Conservation (phyloP, 2,113 vertebrate species). For the Ceuthmochares aereus region DNA sequence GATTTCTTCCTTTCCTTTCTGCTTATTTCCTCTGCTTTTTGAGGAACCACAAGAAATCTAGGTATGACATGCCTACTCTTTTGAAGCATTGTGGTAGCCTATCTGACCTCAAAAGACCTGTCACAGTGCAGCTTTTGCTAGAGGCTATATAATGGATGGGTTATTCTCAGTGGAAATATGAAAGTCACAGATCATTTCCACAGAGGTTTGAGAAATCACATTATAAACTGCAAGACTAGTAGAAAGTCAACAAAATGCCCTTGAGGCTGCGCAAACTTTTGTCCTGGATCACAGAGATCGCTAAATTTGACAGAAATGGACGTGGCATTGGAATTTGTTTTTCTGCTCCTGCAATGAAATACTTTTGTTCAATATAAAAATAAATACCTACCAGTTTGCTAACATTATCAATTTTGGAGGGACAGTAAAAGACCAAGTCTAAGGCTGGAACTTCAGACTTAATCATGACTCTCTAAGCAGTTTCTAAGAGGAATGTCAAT, state of each 20-base stretch:
- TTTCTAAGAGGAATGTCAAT: not conserved
- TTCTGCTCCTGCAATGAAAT: not conserved
- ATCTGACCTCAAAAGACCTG: conserved; percentile 14
- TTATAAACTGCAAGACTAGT: not conserved
- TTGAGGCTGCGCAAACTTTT: not conserved
- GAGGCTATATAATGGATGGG: conserved; percentile 2
- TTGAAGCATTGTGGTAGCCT: conserved; percentile 2
- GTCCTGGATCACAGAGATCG: not conserved
- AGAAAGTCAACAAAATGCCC: not conserved
- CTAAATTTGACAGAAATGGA: not conserved
- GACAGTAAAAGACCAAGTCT: not conserved
- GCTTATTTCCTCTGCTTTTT: not conserved
- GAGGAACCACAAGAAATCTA: not conserved
- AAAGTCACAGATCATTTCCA: conserved; percentile 20
- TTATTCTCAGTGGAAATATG: conserved; percentile 21
- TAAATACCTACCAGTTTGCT: not conserved
- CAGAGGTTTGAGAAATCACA: not conserved
- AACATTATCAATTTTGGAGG: not conserved
- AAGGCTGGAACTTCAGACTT: not conserved
- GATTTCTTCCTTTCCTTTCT: not conserved
- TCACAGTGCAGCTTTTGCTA: not conserved
- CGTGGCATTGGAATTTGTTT: not conserved
- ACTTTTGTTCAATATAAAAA: not conserved
- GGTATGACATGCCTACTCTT: not conserved
- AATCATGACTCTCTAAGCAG: not conserved